Base-by-base conservation (phyloP, 2,797 vertebrate genomes). In the Rhadinocentrus ornatus region DNA sequence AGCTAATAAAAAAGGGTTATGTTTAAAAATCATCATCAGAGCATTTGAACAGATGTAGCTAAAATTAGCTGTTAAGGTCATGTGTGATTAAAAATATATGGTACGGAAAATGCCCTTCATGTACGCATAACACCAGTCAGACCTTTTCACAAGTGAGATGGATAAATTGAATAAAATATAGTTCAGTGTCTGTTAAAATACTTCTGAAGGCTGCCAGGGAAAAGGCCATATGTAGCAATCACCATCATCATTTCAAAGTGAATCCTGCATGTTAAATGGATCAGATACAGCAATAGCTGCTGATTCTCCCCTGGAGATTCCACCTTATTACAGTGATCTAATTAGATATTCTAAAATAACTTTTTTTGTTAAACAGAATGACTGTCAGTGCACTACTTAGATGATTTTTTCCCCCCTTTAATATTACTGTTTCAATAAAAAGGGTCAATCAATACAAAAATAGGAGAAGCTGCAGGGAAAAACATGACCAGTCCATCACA, bases 301-400 rank as follows among this genome's bases (percentile, higher is more conserved):
- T 54, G 61, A 57, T 64, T 66, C 78, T 81, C 59, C 80, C 78
- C 70, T 50, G 52, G 82, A 86, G 85, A 86, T 66, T 57, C 55
- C 63, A 54, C 69, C 73, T 77, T 77, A 74, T 79, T 81, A 67
- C 52, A 59, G 55, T 84, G 84, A 85, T 90, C 85, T 82, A 90
- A 91, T 91, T 88, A 87, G 69, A 83, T 74, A 81, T 41, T 88
- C 75, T 71, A 75, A 87, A 88, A 86, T 75, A 84, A 72, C 72
- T 46, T 64, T 86, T 72, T 73, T 80, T 58, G 48, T 54, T 34
- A n/a, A 22, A 44, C 61, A 15, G 54, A 84, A 79, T 72, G 71
- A 72, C 71, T 79, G 77, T 71, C 73, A 80, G 53, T 77, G 86
- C 63, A 74, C 73, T 31, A 54, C 59, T 75, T 77, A 46, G 52